Evolutionary conservation across 1,140 invertebrate species (phyloP), one percentile per base, ranked within the genome.

Genomic region (Rhagoletis pomonella): DNA sequence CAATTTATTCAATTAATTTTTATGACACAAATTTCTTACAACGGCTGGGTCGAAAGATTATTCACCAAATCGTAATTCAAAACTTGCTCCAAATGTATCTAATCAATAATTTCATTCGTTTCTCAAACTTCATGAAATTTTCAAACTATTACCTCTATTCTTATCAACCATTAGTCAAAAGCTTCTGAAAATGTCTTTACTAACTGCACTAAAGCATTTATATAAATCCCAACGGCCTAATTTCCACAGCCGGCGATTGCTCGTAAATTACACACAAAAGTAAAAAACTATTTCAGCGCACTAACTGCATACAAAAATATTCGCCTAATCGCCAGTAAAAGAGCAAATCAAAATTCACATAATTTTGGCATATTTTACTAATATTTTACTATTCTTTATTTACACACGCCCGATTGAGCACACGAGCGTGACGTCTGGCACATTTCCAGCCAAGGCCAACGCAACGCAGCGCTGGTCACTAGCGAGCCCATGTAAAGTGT

Each of bases 351-450:
- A 55, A 81, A 55, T 55, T 55, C 44, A 55, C 47, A 81, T 81
- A 81, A 55, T 81, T 81, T 81, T 12, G n/a, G 47, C 73, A 81
- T 81, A 81, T 81, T 81, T 81, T 55, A 81, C 73, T 81, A 81
- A 81, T 81, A 81, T 55, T 81, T 81, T 81, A 81, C 73, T 81
- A 55, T 81, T 12, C 73, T 7, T 47, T 58, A 81, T 81, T 81
- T 81, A 50, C 73, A 81, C 73, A 81, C n/a, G n/a, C 73, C 73
- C 47, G 73, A 81, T 81, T 81, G 73, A 81, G 73, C 73, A n/a
- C 1, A 17, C 17, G 73, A 81, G 73, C 73, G 73, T 81, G 73
- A 81, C 73, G 73, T 81, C 73, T 81, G 73, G 73, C 44, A 17
- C 44, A 17, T 81, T 55, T 50, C 17, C 73, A 19, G 47, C 47